phyloP scores from a whole-genome alignment of 2,113 vertebrate species.

The Thinocorus orbignyianus region DNA sequence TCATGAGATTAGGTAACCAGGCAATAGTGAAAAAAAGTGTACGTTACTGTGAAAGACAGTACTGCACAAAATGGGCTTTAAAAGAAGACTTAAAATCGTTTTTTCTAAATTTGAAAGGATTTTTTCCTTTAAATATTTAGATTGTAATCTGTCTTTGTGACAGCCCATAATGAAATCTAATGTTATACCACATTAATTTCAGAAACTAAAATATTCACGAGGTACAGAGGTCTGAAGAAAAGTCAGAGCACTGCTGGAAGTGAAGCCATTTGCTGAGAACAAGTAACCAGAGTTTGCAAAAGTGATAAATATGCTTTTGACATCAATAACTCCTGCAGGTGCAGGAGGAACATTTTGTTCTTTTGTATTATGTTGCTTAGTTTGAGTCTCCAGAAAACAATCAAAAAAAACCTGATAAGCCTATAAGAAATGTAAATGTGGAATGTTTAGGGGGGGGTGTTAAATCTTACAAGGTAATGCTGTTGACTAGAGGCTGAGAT shows the following conservation, averaged over 20 bases:
- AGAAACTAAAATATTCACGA: slow-evolving; percentile 32
- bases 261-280: neutral
- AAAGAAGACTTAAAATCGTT: slow-evolving; percentile 6
- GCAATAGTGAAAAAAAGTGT: neutral
- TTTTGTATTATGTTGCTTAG: neutral
- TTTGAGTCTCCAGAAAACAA: neutral
- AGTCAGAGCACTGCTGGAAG: neutral
- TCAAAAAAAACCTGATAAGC: neutral
- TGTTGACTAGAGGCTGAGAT: neutral
- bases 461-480: neutral
- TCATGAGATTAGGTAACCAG: rapidly evolving
- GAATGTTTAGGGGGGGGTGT: neutral
- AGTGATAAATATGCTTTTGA: slow-evolving; percentile 6
- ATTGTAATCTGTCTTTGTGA: slow-evolving; percentile 38
- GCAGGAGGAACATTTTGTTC: neutral
- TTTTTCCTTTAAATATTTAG: slow-evolving; percentile 55
- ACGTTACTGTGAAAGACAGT: neutral
- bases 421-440: neutral
- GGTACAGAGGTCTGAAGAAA: neutral
- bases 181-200: slow-evolving; percentile 7
- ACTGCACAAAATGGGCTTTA: neutral
- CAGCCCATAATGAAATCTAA: slow-evolving; percentile 9
- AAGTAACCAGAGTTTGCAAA: neutral
- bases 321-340: neutral
- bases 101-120: neutral